Evolutionary conservation across 2,888 invertebrate genomes (phyloP).

Genomic region (Coleophora deauratella): DNA sequence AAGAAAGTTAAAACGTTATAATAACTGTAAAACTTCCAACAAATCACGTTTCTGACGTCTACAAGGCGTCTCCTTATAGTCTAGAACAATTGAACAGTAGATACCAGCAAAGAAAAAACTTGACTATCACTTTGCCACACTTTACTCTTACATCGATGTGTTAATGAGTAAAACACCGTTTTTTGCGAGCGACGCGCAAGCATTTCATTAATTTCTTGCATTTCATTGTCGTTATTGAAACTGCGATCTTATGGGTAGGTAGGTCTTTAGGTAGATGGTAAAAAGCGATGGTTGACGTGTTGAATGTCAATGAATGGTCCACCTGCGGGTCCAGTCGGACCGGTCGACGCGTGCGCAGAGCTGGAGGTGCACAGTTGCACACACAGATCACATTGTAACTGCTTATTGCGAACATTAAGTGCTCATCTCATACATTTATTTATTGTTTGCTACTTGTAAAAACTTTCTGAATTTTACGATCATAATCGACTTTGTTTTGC

Average conservation of each 20-base stretch:
- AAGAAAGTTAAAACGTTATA: slow-evolving; percentile 52
- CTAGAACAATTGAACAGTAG: neutral
- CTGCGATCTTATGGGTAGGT: slow-evolving; percentile 2
- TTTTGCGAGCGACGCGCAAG: neutral
- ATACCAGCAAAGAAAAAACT: too few species aligned
- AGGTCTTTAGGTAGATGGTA: too few species aligned
- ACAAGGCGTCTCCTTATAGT: neutral
- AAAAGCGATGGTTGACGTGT: slow-evolving; percentile 1
- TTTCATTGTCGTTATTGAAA: slow-evolving; percentile 4
- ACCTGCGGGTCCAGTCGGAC: slow-evolving; percentile 18
- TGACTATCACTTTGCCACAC: neutral
- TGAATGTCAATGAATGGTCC: slow-evolving; percentile 12
- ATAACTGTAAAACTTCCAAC: slow-evolving; percentile 24
- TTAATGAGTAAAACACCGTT: too few species aligned
- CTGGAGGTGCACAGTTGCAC: slow-evolving; percentile 11
- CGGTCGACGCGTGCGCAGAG: slow-evolving; percentile 36
- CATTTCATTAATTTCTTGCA: slow-evolving; percentile 10
- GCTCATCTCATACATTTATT: too few species aligned
- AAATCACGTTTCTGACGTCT: neutral
- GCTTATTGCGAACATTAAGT: too few species aligned
- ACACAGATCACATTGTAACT: neutral
- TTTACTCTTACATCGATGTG: too few species aligned
- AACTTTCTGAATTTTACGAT: too few species aligned
- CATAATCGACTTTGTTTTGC: too few species aligned
- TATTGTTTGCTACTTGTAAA: too few species aligned